Evolutionary conservation across 1,140 invertebrate genomes (phyloP).

Genomic region (Lycorma delicatula): DNA sequence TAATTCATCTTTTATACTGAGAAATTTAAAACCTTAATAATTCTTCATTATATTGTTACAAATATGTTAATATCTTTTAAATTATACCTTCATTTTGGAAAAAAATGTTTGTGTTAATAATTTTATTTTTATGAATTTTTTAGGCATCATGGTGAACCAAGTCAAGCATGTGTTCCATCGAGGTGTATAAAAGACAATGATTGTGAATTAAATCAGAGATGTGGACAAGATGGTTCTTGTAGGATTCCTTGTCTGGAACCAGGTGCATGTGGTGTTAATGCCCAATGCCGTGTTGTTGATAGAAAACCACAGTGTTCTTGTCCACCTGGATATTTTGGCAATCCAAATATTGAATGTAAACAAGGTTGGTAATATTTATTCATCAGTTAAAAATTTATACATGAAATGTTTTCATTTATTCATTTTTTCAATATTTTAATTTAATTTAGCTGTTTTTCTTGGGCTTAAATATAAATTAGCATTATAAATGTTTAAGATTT

Average conservation of each 20-base stretch:
- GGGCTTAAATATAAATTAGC: too few species aligned
- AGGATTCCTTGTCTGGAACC: conserved; percentile 72
- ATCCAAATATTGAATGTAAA: conserved; percentile 69
- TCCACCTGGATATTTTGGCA: conserved; percentile 74
- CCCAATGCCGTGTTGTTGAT: conserved; percentile 72
- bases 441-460: too few species aligned
- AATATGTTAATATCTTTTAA: too few species aligned
- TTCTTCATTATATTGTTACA: too few species aligned
- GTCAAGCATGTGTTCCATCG: conserved; percentile 21
- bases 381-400: too few species aligned
- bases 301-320: conserved; percentile 72
- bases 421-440: too few species aligned
- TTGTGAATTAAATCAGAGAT: conserved; percentile 68
- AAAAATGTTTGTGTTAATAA: too few species aligned
- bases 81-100: too few species aligned
- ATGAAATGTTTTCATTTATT: too few species aligned
- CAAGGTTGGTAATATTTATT: conserved; percentile 37
- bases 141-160: conserved; percentile 26
- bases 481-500: too few species aligned
- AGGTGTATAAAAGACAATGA: conserved; percentile 70
- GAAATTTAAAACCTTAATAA: too few species aligned
- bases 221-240: conserved; percentile 61
- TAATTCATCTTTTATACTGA: too few species aligned
- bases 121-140: background rate
- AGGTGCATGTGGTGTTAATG: conserved; percentile 70